A percentile compares a stretch with the other conserved stretches of the same genome.
Conservation (phyloP, 2,888 invertebrate species). For the Calameuta idolon region DNA sequence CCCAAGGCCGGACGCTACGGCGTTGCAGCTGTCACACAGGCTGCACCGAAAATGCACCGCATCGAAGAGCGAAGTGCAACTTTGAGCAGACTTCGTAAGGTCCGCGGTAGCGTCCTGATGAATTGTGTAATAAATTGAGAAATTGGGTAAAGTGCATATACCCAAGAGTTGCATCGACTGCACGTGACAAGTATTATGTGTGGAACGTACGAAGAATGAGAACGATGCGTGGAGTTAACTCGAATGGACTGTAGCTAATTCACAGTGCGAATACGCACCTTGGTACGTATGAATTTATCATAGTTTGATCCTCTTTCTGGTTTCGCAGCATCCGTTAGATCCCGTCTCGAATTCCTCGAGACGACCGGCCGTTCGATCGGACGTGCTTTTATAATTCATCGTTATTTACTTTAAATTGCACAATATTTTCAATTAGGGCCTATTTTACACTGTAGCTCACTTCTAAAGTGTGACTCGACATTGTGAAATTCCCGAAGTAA, state of each 20-base stretch:
- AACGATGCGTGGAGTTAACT: background rate
- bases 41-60: background rate
- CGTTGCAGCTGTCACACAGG: background rate
- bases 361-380: slow-evolving; percentile 31
- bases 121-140: background rate
- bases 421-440: slow-evolving; percentile 50
- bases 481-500: slow-evolving; percentile 21
- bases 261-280: background rate
- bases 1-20: background rate
- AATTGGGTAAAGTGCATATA: background rate
- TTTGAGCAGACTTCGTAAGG: background rate
- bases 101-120: background rate
- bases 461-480: slow-evolving; percentile 24
- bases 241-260: background rate
- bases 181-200: background rate
- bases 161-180: background rate
- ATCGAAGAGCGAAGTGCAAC: background rate
- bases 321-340: no score
- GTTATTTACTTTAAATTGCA: slow-evolving; percentile 55
- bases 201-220: background rate
- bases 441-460: slow-evolving; percentile 27
- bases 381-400: slow-evolving; percentile 39
- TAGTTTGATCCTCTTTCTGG: no score
- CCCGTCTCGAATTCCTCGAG: background rate
- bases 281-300: background rate